These are phyloP conservation scores for Pedicia rivosa DNA, from an alignment of 2,888 invertebrate species.

Conservation along the genomic window DNA sequence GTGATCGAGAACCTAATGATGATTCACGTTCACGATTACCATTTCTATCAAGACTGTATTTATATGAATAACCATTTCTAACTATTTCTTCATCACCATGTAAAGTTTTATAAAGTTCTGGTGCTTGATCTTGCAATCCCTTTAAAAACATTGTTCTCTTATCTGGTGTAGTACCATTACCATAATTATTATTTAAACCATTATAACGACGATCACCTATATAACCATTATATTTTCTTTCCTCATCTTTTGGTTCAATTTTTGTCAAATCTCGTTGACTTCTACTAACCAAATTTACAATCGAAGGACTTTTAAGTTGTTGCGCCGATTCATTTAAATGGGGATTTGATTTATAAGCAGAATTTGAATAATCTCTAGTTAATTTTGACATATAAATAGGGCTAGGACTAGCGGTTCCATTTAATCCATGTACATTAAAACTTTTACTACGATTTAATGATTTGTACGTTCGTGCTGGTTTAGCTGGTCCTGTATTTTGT, in stretches of 20 bases:
- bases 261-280: conserved; percentile 65
- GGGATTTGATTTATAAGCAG: conserved; percentile 58
- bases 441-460: conserved; percentile 68
- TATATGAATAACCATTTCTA: conserved; percentile 25
- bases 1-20: conserved; percentile 27
- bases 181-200: conserved; percentile 1
- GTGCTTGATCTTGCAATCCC: conserved; percentile 51
- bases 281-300: conserved; percentile 70
- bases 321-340: conserved; percentile 57
- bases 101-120: conserved; percentile 52
- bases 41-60: conserved; percentile 23
- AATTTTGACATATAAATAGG: conserved; percentile 29
- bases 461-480: conserved; percentile 65
- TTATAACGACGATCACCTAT: conserved; percentile 12
- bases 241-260: conserved; percentile 25
- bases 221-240: conserved; percentile 18
- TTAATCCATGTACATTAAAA: conserved; percentile 60
- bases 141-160: conserved; percentile 52
- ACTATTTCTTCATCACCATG: conserved; percentile 44
- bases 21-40: conserved; percentile 13
- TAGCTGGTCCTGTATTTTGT: conserved; percentile 43
- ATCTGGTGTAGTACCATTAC: conserved; percentile 31
- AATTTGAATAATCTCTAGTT: conserved; percentile 21
- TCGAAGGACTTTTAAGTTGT: conserved; percentile 68
- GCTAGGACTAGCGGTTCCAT: conserved; percentile 32